Evolutionary conservation across 2,797 vertebrate species (phyloP), one percentile per base, ranked within the genome.

Genomic region (Arctocebus calabarensis): DNA sequence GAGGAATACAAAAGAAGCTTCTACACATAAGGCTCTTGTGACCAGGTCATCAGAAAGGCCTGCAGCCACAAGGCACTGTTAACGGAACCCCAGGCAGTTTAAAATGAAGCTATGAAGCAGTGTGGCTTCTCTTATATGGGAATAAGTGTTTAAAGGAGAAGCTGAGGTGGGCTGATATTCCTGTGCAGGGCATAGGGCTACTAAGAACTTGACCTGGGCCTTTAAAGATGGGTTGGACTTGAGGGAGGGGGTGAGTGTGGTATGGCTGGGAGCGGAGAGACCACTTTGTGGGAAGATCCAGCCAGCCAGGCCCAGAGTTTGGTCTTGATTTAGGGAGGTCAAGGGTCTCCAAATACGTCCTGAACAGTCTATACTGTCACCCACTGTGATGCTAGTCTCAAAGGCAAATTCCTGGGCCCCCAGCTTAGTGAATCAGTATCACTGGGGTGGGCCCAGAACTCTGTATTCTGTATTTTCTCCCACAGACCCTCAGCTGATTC

Each of bases 11-110:
- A 64, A 89, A 37, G 66, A 29, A 78, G 37, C 62, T 22, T 32
- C 45, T 4, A 43, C 19, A 10, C 25, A n/a, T 62, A 68, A 34
- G 62, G 52, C 16, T 12, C 11, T n/a, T 68, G 70, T 0, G 23
- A 34, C 27, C n/a, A 34, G 79, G 55, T 89, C 25, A 11, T 22
- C 29, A 19, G 52, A n/a, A 73, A 86, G 40, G 48, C 43, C 75
- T 34, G 57, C 32, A 23, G 37, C 61, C 11, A 7, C 0, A 0
- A 79, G 59, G 13, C 1, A 0, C 52, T 0, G 14, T 59, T 1
- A 17, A 7, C 22, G 84, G 68, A 75, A 81, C 27, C 34, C 22
- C 16, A 55, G 68, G 48, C 34, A 23, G 20, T n/a, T 68, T 62
- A 10, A 10, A 52, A 43, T 2, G 45, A 55, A 43, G 34, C 7